These are phyloP conservation scores for Emydura subglobosa DNA, from an alignment of 2,113 vertebrate genomes.

Conservation along the genomic window DNA sequence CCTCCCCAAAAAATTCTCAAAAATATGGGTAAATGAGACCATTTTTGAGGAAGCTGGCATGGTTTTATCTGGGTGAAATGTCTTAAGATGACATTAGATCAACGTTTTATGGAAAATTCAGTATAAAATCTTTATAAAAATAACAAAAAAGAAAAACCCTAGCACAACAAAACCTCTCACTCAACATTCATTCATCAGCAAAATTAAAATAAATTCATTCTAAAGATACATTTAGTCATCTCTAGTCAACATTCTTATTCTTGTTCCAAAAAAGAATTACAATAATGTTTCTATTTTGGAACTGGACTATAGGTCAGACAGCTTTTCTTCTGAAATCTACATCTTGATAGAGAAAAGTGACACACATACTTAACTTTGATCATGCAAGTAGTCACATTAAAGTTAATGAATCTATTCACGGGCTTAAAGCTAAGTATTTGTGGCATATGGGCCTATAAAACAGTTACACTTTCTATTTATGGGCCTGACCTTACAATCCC, in stretches of 20 bases:
- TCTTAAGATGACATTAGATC: not conserved
- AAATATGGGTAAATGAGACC: not conserved
- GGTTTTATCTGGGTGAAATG: not conserved
- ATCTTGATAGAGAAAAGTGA: not conserved
- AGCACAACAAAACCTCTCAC: not conserved
- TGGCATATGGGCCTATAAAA: slow-evolving; percentile 29
- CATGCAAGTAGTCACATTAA: no score
- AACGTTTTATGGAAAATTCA: not conserved
- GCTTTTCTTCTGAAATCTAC: not conserved
- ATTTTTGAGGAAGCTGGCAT: not conserved
- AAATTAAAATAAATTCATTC: not conserved
- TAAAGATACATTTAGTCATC: not conserved
- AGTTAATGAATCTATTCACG: not conserved
- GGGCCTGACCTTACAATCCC: slow-evolving; percentile 17
- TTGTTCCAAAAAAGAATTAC: not conserved
- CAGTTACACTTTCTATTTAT: slow-evolving; percentile 39
- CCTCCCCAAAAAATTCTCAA: not conserved
- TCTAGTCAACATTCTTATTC: not conserved
- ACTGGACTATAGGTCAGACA: no score
- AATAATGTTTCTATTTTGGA: not conserved
- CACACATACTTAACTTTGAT: no score
- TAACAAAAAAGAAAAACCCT: not conserved
- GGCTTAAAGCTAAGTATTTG: slow-evolving; percentile 15
- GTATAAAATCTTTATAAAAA: not conserved
- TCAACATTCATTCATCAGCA: not conserved